phyloP scores from a whole-genome alignment of 2,113 vertebrate species.

The Sapajus apella region DNA sequence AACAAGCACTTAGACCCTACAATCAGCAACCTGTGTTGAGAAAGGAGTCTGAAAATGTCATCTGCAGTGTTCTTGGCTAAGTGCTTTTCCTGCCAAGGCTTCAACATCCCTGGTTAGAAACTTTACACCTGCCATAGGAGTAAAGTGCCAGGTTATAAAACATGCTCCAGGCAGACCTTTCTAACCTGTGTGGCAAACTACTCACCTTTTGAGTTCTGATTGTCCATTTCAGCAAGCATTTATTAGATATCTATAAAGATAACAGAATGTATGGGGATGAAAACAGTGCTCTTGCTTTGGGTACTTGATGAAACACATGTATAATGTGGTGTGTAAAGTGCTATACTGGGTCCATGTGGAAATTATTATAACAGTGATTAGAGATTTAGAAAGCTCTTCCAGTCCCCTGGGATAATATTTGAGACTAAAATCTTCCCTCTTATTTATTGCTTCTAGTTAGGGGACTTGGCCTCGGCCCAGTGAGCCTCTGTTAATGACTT shows the following conservation, averaged over 20 bases:
- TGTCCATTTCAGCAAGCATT: background rate
- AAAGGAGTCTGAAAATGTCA: background rate
- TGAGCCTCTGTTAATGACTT: background rate
- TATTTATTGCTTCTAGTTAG: background rate
- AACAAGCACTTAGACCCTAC: background rate
- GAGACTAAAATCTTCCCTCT: background rate
- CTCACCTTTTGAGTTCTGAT: background rate
- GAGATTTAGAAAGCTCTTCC: background rate
- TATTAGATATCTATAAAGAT: background rate
- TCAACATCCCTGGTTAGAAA: background rate
- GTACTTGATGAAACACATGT: background rate
- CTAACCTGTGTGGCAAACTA: background rate
- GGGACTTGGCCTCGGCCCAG: background rate
- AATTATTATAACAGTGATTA: background rate
- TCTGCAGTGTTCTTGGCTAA: background rate
- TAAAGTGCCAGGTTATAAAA: background rate
- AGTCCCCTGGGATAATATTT: background rate
- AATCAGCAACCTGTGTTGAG: background rate
- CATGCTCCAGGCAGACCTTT: background rate
- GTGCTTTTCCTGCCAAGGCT: background rate
- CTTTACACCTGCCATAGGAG: background rate
- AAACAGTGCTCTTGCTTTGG: background rate
- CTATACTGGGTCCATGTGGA: background rate
- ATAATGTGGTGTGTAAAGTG: background rate
- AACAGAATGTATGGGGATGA: background rate